These are phyloP conservation scores for Martes flavigula DNA, from an alignment of 2,797 vertebrate genomes.

Conservation along the genomic window DNA sequence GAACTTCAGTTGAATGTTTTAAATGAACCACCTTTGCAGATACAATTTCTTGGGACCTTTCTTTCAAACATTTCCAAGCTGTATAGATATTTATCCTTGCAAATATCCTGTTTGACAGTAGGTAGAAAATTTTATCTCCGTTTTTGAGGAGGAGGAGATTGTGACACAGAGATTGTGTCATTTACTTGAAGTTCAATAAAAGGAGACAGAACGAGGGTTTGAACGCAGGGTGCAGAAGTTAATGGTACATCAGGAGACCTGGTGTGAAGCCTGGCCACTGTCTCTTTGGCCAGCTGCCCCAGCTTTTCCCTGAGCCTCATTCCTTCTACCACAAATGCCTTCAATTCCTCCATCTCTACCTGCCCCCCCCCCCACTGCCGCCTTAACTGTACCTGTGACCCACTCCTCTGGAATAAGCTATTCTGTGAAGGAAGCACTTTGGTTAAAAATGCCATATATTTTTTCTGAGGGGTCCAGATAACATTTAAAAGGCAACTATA, in stretches of 20 bases:
- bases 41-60: background rate
- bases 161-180: background rate
- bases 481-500: background rate
- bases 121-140: slow-evolving; percentile 15
- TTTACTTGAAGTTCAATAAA: background rate
- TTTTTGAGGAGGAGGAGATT: slow-evolving; percentile 43
- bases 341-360: background rate
- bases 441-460: background rate
- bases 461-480: background rate
- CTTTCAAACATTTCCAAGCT: slow-evolving; percentile 10
- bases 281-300: background rate
- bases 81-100: slow-evolving; percentile 30
- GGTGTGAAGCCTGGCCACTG: background rate
- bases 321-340: background rate
- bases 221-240: background rate
- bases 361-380: background rate
- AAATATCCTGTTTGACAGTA: slow-evolving; percentile 28
- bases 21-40: background rate
- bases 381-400: background rate
- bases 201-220: background rate
- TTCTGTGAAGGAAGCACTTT: background rate
- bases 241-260: background rate
- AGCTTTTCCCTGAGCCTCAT: background rate
- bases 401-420: slow-evolving; percentile 19
- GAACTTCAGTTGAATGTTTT: slow-evolving; percentile 5